These are phyloP conservation scores for Varanus komodoensis DNA, from an alignment of 2,113 vertebrate species.

Conservation along the genomic window DNA sequence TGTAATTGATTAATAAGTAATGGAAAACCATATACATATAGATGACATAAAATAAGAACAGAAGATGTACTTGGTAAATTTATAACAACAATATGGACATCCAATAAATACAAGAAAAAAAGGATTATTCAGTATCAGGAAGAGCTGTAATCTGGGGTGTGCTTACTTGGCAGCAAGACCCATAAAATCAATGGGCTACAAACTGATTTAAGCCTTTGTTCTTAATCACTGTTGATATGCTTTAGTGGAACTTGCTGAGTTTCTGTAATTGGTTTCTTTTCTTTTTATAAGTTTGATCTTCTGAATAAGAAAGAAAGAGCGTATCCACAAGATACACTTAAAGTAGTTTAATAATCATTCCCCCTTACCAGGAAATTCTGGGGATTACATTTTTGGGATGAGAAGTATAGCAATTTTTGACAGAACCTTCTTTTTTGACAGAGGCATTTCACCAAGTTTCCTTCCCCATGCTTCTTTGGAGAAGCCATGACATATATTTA, in stretches of 20 bases:
- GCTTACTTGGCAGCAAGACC: background rate
- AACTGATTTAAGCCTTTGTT: constrained; percentile 16
- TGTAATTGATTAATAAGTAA: constrained; percentile 18
- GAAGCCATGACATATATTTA: background rate
- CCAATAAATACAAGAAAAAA: background rate
- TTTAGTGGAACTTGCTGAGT: constrained; percentile 15
- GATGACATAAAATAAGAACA: background rate
- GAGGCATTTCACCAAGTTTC: background rate
- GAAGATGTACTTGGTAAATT: background rate
- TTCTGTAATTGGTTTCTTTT: constrained; percentile 1
- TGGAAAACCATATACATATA: background rate
- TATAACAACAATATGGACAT: background rate
- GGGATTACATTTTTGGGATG: background rate
- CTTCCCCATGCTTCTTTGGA: background rate
- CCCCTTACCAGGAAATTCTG: background rate
- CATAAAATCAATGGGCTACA: constrained; percentile 4
- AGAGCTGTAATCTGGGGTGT: background rate
- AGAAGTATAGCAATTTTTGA: background rate
- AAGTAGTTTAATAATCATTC: background rate
- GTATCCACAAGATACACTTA: background rate
- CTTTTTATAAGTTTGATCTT: background rate
- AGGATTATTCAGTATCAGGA: background rate
- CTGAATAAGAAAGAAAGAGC: background rate
- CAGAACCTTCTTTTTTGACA: background rate
- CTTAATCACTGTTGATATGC: constrained; percentile 21